Percentiles rank a stretch among this genome's conserved stretches.
Evolutionary conservation across 2,888 invertebrate genomes (phyloP).

Genomic region (Sclerodermus sp.): DNA sequence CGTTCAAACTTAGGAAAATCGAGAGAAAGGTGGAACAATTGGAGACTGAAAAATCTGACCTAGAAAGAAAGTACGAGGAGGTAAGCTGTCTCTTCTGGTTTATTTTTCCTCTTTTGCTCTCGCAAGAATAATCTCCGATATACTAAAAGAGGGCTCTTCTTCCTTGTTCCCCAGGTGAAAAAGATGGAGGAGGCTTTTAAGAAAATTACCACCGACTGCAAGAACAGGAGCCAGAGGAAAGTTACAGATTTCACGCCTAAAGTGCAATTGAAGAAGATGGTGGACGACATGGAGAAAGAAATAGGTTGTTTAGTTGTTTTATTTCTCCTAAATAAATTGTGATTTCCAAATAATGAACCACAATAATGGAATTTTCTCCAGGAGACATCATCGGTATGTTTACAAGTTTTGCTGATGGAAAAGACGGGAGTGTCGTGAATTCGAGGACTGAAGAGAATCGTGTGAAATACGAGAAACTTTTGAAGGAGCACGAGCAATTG

Average conservation of each 20-base stretch:
- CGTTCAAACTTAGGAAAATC: slow-evolving; percentile 95
- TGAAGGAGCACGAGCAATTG: slow-evolving; percentile 46
- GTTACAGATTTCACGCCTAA: slow-evolving; percentile 73
- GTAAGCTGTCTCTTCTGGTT: slow-evolving; percentile 40
- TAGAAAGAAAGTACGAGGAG: slow-evolving; percentile 69
- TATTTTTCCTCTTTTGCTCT: too few relatives aligned
- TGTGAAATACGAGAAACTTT: slow-evolving; percentile 45
- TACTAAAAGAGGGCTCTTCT: neutral
- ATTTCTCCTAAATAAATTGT: too few relatives aligned
- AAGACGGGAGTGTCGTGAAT: slow-evolving; percentile 35
- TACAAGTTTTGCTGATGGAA: slow-evolving; percentile 40
- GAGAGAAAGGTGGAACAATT: slow-evolving; percentile 86
- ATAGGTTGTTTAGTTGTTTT: too few relatives aligned
- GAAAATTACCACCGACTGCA: slow-evolving; percentile 68
- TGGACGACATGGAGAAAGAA: slow-evolving; percentile 86
- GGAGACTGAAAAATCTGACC: slow-evolving; percentile 80
- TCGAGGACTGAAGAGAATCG: slow-evolving; percentile 33
- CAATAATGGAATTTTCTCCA: slow-evolving; percentile 25
- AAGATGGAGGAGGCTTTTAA: slow-evolving; percentile 69
- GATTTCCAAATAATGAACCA: too few relatives aligned
- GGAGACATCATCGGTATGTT: slow-evolving; percentile 46
- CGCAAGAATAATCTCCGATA: too few relatives aligned
- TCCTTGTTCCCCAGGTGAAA: too few relatives aligned
- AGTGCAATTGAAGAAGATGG: slow-evolving; percentile 77
- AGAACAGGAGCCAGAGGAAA: slow-evolving; percentile 72